Conservation (phyloP, 2,113 vertebrate genomes). For the Sula dactylatra region DNA sequence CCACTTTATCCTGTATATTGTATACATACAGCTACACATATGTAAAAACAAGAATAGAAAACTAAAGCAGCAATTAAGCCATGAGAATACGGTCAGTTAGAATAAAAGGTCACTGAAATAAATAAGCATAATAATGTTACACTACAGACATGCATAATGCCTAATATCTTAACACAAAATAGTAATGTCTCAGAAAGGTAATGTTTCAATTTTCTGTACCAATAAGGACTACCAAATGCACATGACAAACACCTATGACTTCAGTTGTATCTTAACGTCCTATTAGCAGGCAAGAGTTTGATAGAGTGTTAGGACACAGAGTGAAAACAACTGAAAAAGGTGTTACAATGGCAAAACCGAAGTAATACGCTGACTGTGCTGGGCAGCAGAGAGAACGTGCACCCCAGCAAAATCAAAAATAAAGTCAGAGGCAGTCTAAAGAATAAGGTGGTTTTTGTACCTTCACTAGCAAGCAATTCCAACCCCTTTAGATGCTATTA, state of each 20-base stretch:
- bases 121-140: neutral
- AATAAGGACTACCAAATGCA: rapidly evolving
- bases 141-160: neutral
- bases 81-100: neutral
- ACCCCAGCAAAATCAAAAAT: neutral
- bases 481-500: neutral
- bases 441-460: neutral
- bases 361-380: neutral
- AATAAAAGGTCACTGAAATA: neutral
- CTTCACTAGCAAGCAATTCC: neutral
- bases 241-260: neutral
- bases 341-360: neutral
- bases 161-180: neutral
- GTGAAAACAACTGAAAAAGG: neutral
- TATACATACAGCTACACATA: rapidly evolving
- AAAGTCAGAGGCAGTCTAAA: neutral
- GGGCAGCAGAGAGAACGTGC: neutral
- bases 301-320: neutral
- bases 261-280: neutral
- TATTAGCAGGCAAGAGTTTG: neutral
- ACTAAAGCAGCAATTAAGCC: neutral
- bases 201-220: neutral
- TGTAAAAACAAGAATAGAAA: neutral
- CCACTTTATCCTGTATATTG: neutral
- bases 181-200: neutral